These are phyloP conservation scores for Campoplex nolae DNA, from an alignment of 2,888 invertebrate genomes.

Conservation along the genomic window DNA sequence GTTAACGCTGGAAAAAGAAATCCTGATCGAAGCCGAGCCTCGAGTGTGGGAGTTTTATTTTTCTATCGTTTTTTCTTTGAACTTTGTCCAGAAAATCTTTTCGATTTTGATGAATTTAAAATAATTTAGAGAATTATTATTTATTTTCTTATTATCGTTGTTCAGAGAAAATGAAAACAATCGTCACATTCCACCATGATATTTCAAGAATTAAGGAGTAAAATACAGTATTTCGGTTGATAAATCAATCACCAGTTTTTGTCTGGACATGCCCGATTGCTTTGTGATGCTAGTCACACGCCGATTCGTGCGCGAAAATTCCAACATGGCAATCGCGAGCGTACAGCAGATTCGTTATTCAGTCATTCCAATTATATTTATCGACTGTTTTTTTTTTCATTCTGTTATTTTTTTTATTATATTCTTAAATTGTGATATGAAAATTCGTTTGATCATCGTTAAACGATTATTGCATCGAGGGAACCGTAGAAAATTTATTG, in stretches of 20 bases:
- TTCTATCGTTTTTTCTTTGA: slow-evolving; percentile 21
- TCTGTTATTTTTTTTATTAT: not conserved
- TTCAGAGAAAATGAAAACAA: not conserved
- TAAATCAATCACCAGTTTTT: slow-evolving; percentile 7
- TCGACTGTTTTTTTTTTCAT: not conserved
- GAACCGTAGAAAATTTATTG: not conserved
- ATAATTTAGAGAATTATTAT: slow-evolving; percentile 10
- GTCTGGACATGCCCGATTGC: not conserved
- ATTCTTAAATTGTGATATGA: too few species aligned
- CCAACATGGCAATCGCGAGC: slow-evolving; percentile 12
- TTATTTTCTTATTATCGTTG: slow-evolving; percentile 10
- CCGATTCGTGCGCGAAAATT: slow-evolving; percentile 1
- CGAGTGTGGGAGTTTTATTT: slow-evolving; percentile 14
- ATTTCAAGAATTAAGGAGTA: not conserved
- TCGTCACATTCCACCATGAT: slow-evolving; percentile 37
- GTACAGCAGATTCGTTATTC: not conserved
- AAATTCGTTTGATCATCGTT: not conserved
- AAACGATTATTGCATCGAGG: not conserved
- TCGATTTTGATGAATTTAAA: not conserved
- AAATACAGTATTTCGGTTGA: slow-evolving; percentile 57
- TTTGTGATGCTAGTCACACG: slow-evolving; percentile 48
- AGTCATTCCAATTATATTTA: not conserved
- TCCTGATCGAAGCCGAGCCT: slow-evolving; percentile 2
- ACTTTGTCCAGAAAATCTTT: not conserved
- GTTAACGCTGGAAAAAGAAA: slow-evolving; percentile 11